phyloP scores from a whole-genome alignment of 2,797 vertebrate genomes.

The Hemibagrus guttatus region DNA sequence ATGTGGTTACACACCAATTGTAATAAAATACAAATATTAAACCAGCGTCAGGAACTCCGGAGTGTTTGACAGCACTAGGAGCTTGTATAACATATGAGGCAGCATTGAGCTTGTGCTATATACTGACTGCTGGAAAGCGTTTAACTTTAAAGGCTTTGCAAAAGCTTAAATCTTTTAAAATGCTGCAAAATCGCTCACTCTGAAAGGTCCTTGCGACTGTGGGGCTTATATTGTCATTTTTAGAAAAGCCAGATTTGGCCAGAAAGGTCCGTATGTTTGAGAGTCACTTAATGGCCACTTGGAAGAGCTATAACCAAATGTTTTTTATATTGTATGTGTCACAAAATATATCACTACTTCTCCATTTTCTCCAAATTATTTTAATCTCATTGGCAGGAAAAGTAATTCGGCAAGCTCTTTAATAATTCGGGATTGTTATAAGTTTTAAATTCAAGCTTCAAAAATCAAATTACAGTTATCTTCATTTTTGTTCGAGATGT shows the following conservation, averaged over 20 bases:
- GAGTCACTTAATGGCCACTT: background rate
- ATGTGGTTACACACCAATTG: conserved; percentile 8
- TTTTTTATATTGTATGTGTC: background rate
- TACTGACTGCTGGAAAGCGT: background rate
- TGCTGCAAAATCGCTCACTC: background rate
- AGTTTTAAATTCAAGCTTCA: background rate
- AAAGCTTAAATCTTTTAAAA: background rate
- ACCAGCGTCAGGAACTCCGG: background rate
- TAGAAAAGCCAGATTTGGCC: background rate
- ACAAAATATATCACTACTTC: background rate
- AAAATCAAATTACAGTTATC: background rate
- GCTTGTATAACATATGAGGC: background rate
- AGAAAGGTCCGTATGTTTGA: background rate
- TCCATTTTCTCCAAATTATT: background rate
- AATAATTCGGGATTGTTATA: background rate
- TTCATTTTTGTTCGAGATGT: background rate
- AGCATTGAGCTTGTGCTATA: background rate
- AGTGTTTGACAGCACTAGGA: background rate
- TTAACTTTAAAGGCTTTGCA: background rate
- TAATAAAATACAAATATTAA: conserved; percentile 17
- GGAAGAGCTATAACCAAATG: background rate
- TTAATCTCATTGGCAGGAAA: background rate
- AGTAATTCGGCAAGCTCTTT: background rate
- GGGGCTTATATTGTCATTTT: background rate
- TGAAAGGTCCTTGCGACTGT: background rate